phyloP scores from a whole-genome alignment of 2,888 invertebrate species.

The Biston betularia region DNA sequence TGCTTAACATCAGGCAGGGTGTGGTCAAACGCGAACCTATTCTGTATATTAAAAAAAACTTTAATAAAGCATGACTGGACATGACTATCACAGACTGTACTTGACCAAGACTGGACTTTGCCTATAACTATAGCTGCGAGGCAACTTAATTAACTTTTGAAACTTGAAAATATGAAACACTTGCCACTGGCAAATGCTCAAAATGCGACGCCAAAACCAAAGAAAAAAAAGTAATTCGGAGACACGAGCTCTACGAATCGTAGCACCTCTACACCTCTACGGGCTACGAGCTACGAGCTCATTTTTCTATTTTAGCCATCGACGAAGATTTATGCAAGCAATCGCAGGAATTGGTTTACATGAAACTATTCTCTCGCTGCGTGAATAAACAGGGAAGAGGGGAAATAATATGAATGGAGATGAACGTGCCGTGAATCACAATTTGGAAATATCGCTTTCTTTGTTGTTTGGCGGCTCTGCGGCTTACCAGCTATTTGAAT shows the following conservation, averaged over 20 bases:
- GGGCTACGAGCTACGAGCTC: slow-evolving; percentile 30
- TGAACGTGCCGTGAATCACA: slow-evolving; percentile 19
- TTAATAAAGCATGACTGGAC: no score
- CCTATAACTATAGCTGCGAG: no score
- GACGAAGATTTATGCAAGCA: slow-evolving; percentile 31
- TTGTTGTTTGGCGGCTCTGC: slow-evolving; percentile 6
- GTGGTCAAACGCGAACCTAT: no score
- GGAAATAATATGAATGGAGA: slow-evolving; percentile 22
- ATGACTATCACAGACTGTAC: no score
- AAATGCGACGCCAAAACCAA: no score
- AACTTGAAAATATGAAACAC: no score
- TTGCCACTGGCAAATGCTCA: no score
- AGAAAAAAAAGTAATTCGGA: slow-evolving; percentile 26
- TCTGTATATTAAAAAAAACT: no score
- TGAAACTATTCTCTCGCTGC: slow-evolving; percentile 26
- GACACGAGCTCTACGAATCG: slow-evolving; percentile 25
- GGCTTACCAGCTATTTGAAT: slow-evolving; percentile 9
- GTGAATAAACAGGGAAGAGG: slow-evolving; percentile 17
- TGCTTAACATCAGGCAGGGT: no score
- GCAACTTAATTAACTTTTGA: no score
- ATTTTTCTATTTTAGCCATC: slow-evolving; percentile 33
- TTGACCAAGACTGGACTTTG: no score
- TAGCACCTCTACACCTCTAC: slow-evolving; percentile 26
- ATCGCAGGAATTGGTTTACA: slow-evolving; percentile 31
- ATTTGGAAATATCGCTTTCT: slow-evolving; percentile 9